Conservation (phyloP, 2,888 invertebrate genomes). For the Norana najaformis region DNA sequence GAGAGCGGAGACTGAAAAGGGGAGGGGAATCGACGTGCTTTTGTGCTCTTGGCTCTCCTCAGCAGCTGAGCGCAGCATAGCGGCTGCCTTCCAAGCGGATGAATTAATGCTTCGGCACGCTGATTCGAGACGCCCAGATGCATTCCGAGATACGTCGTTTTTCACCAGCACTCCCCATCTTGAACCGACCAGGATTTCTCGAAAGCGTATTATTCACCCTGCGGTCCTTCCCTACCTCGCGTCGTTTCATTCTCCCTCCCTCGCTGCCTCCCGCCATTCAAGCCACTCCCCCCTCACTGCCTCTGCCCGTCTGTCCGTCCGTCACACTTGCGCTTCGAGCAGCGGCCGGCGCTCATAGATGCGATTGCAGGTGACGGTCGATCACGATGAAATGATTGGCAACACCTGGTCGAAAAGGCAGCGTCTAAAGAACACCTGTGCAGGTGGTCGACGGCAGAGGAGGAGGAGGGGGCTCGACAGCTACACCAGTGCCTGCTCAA, state of each 20-base stretch:
- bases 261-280: no score
- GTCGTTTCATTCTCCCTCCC: background rate
- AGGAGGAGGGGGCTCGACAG: background rate
- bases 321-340: background rate
- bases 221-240: no score
- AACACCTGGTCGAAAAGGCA: conserved; percentile 18
- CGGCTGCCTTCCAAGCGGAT: background rate
- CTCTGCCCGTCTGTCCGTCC: background rate
- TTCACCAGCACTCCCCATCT: background rate
- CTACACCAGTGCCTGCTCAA: background rate
- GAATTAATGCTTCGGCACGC: conserved; percentile 6
- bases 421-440: conserved; percentile 23
- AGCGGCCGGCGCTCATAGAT: background rate
- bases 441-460: background rate
- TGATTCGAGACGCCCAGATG: background rate
- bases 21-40: background rate
- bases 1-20: background rate
- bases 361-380: background rate
- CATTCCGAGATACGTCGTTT: background rate
- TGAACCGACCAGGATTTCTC: background rate
- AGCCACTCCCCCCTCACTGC: background rate
- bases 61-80: conserved; percentile 13
- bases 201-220: background rate
- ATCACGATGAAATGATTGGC: background rate
- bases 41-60: background rate